Evolutionary conservation across 2,113 vertebrate genomes (phyloP), one percentile per base, ranked within the genome.

Genomic region (Phoenicopterus ruber): DNA sequence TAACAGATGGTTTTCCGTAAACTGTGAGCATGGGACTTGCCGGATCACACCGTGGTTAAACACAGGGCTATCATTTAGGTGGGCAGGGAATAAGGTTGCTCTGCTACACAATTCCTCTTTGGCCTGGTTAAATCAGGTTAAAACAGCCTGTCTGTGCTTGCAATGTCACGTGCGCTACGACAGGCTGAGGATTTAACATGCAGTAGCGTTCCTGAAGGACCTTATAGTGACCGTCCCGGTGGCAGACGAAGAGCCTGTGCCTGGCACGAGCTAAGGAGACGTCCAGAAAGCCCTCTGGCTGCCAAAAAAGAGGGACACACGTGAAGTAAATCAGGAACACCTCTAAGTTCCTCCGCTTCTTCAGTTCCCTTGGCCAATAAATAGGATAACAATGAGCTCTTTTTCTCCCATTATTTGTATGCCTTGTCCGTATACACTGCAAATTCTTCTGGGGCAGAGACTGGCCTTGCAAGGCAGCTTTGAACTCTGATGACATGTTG

Each of bases 231-330:
- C 21, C 2, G 1, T 49, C 21, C 40, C 36, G 32, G 49, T 46
- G 36, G 61, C 40, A 61, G 57, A 65, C 1, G 3, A 82, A 61
- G 25, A 91, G 19, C 11, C 8, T 58, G 17, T 31, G 54, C 31
- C 31, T 4, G 2, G 15, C 2, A 1, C 3, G 2, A 83, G 22
- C 25, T 34, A 54, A 26, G 3, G 21, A 54, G 21, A 13, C 0
- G 4, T 7, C 11, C 5, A 3, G 44, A 87, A 82, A 79, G 10
- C 34, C 4, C 14, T 40, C 36, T 61, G 38, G 16, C 29, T 63
- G 36, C 17, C 0, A 2, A 50, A 74, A 74, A 72, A 40, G 46
- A 59, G 49, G 19, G 31, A 29, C 10, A 42, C 4, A 5, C 0
- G 0, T 32, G 28, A 82, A 63, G 7, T 59, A 71, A 79, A 85